Base-by-base conservation (phyloP, 1,140 invertebrate genomes). In the Nasonia giraulti region DNA sequence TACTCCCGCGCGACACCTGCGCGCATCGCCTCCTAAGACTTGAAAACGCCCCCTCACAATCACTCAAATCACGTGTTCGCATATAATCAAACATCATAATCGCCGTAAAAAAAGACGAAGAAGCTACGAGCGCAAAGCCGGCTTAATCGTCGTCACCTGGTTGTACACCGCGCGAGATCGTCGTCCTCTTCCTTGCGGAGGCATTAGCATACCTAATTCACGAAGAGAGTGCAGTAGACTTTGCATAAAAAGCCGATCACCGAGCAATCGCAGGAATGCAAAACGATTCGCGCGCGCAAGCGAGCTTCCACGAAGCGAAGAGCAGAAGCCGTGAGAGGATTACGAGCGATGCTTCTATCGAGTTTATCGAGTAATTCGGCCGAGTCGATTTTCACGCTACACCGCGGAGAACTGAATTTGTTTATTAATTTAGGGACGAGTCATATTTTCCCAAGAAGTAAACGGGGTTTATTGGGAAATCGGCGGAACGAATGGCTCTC, bases 81-180 rank as follows among this genome's bases (percentile, higher is more conserved):
- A 12, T 80, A 71, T 80, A 80, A 80, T 80, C 79, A 80, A 80
- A 80, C 66, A 33, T 71, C 37, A 71, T 80, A 80, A 80, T 47
- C 62, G 79, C 0, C 37, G 2, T 14, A 44, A 74, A 74, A 74
- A 74, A 69, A 69, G 0, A n/a, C 23, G 10, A 3, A 17, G 14
- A 20, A 62, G 55, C 55, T 62, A 20, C 6, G 1, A 27, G 27
- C 17, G n/a, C 10, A 76, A 50, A 14, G 17, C 23, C 10, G 40
- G 40, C 50, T 82, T 82, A 74, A 82, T 82, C 80, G 80, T 82
- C 80, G 80, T 82, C 80, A 82, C 80, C 69, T 74, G 69, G 69
- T 74, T 79, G 10, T 33, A 50, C 66, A 44, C 40, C 7, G 40
- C 55, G 6, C 55, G 20, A 62, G 17, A 62, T 62, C 20, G 55